These are phyloP conservation scores for Eleginops maclovinus DNA, from an alignment of 2,113 vertebrate species.

Conservation along the genomic window DNA sequence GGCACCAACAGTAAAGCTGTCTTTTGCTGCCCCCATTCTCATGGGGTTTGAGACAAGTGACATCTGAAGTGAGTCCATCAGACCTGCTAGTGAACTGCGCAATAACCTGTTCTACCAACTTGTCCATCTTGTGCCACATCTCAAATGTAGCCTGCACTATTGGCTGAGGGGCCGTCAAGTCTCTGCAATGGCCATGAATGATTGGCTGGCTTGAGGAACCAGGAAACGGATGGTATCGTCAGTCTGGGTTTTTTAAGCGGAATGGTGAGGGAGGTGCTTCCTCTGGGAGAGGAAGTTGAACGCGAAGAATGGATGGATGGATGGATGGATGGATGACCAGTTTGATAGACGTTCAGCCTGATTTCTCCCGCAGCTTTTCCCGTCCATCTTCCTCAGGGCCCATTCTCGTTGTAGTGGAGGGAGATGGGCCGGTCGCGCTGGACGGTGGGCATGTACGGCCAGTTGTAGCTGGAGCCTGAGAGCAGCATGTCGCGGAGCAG, in stretches of 20 bases:
- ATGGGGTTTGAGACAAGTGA: constrained; percentile 47
- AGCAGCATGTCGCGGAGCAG: constrained; percentile 91
- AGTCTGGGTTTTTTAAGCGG: constrained; percentile 32
- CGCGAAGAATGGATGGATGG: constrained; percentile 14
- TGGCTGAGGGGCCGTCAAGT: constrained; percentile 14
- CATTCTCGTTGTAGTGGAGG: constrained; percentile 86
- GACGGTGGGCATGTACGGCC: constrained; percentile 88
- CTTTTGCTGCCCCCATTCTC: constrained; percentile 17
- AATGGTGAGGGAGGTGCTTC: constrained; percentile 56
- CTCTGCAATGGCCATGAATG: constrained; percentile 28
- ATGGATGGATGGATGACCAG: constrained; percentile 17
- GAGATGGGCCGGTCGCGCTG: constrained; percentile 86
- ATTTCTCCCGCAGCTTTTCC: constrained; percentile 2
- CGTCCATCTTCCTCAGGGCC: constrained; percentile 73
- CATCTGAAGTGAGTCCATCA: constrained; percentile 71
- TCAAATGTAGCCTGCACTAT: constrained; percentile 43
- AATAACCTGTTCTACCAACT: constrained; percentile 58
- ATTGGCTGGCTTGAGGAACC: constrained; percentile 34
- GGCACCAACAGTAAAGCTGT: constrained; percentile 38
- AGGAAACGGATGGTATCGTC: not conserved
- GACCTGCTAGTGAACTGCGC: constrained; percentile 73
- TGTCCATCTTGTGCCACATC: constrained; percentile 55
- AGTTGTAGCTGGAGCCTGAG: constrained; percentile 89
- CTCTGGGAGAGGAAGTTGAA: constrained; percentile 38
- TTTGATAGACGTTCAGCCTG: constrained; percentile 27